Evolutionary conservation across 2,113 vertebrate species (phyloP).

Genomic region (Pionites leucogaster): DNA sequence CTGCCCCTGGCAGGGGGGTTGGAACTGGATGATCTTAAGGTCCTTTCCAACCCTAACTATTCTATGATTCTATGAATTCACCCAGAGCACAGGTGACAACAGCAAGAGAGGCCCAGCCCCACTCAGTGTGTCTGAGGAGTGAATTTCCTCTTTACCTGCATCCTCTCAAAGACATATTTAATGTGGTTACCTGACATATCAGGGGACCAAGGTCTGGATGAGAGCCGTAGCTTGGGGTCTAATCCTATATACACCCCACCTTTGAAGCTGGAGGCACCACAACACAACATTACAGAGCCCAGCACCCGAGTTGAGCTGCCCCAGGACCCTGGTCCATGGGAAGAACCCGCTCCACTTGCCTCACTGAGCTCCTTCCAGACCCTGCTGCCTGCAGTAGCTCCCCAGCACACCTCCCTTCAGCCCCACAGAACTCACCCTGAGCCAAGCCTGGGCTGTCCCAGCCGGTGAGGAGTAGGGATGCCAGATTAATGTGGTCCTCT

Average conservation of each 20-base stretch:
- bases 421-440: not conserved
- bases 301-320: accelerated
- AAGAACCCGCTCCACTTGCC: not conserved
- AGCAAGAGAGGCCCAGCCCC: not conserved
- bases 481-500: constrained; percentile 62
- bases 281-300: accelerated
- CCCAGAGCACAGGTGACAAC: not conserved
- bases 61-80: not conserved
- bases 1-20: too few species aligned
- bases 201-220: not conserved
- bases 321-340: not conserved
- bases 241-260: not conserved
- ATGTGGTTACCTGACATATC: not conserved
- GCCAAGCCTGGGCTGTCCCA: not conserved
- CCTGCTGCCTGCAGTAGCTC: not conserved
- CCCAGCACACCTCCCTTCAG: not conserved
- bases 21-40: too few species aligned
- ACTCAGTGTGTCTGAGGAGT: accelerated
- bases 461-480: not conserved
- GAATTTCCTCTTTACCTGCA: not conserved
- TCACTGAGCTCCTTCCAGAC: not conserved
- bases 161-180: not conserved
- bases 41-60: too few species aligned
- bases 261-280: accelerated
- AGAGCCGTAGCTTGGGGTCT: not conserved